Evolutionary conservation across 2,797 vertebrate species (phyloP), one percentile per base, ranked within the genome.

Genomic region (Chaenodraco wilsoni): DNA sequence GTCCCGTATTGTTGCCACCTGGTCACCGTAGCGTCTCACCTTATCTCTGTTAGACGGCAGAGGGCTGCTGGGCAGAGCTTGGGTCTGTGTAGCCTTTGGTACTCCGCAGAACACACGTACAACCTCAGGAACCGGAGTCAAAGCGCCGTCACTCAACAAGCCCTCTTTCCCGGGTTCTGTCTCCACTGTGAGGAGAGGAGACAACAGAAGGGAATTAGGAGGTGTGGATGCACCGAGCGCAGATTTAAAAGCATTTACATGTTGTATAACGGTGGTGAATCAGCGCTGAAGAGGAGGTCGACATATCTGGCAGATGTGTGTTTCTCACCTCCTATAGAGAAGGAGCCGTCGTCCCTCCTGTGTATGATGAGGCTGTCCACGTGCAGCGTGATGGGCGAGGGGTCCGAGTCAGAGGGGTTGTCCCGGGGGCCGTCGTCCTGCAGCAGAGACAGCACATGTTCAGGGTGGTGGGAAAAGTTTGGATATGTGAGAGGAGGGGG

Each of bases 311-410:
- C 19, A 16, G 43, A 46, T 17, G 58, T 17, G 61, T 0, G 62
- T 63, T 59, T 16, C 71, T 87, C 84, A 98, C 97, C 96, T 91
- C 95, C 96, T 79, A 99, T 95, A 51, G 93, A 94, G 90, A 98
- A 98, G 74, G 96, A 96, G 63, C 98, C 98, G 48, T 99, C 96
- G 49, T 98, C 98, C 61, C 85, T 89, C 76, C 97, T 93, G 92
- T 96, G 96, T 73, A 99, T 92, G 79, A 96, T 84, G 43, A 99
- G 96, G 62, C 95, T 93, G 82, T 99, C 94, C 82, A 99, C 96
- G 54, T 96, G 94, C 14, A 99, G 74, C 9, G 92, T 92, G 83
- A 97, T 91, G 1, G 98, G 96, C 5, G 92, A 87, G 58, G 96
- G 82, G 60, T 96, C 94, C 0, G 91, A 78, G 7, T 93, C 87